Evolutionary conservation across 2,113 vertebrate species (phyloP).

Genomic region (Grantiella picta): DNA sequence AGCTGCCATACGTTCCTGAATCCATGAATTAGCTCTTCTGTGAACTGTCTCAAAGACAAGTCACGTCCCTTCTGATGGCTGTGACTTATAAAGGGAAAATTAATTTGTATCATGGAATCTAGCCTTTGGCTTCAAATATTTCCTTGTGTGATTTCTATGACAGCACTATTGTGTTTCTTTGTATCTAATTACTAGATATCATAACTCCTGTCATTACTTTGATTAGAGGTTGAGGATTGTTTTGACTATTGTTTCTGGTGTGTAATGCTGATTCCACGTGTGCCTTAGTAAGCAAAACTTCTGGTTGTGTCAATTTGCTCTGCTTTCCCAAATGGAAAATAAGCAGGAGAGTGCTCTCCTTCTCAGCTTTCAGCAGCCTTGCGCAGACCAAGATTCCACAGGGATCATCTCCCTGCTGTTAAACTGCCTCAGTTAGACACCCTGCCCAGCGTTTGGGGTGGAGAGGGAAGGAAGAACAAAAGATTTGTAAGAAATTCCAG

Average conservation of each 20-base stretch:
- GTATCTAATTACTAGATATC: neutral
- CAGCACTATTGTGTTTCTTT: neutral
- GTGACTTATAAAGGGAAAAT: neutral
- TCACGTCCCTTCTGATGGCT: neutral
- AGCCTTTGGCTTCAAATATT: neutral
- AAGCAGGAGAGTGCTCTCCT: neutral
- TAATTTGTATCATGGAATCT: neutral
- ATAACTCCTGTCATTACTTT: neutral
- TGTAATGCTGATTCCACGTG: neutral
- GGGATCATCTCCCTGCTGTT: neutral
- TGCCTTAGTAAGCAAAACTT: neutral
- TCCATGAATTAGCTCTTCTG: neutral
- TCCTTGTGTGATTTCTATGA: neutral
- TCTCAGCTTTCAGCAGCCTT: neutral
- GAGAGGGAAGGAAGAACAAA: neutral
- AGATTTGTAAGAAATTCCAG: neutral
- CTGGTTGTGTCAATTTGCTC: neutral
- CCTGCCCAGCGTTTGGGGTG: no score
- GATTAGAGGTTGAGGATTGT: neutral
- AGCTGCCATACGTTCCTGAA: neutral
- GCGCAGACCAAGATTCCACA: rapidly evolving
- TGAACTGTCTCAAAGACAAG: neutral
- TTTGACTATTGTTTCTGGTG: neutral
- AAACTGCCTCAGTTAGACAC: rapidly evolving
- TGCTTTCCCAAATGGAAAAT: conserved; percentile 28